Conservation (phyloP, 2,888 invertebrate species). For the Zootermopsis nevadensis region DNA sequence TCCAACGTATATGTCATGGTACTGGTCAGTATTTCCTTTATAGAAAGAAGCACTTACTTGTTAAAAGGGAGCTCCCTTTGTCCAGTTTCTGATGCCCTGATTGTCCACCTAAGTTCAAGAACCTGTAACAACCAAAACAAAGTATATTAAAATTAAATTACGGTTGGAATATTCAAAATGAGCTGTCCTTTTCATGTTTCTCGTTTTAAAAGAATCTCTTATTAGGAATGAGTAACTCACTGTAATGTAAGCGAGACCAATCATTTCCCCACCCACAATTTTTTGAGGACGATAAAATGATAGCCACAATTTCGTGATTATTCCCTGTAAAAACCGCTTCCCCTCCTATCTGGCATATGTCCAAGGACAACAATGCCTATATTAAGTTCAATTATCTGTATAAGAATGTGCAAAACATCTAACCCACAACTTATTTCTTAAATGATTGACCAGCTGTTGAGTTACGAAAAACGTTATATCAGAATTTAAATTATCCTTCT, state of each 20-base stretch:
- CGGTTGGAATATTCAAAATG: not conserved
- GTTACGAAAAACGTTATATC: not conserved
- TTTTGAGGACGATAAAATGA: not conserved
- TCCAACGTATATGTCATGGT: too few relatives aligned
- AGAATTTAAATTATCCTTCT: not conserved
- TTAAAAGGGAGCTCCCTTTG: too few relatives aligned
- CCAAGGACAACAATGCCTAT: not conserved
- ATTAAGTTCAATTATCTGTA: slow-evolving; percentile 8
- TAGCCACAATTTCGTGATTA: not conserved
- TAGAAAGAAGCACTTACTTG: too few relatives aligned
- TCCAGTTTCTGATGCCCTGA: too few relatives aligned
- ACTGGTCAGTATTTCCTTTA: too few relatives aligned
- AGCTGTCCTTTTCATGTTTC: not conserved
- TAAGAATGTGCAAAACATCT: slow-evolving; percentile 22
- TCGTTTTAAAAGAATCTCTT: not conserved
- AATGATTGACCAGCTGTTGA: slow-evolving; percentile 4
- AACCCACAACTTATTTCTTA: not conserved
- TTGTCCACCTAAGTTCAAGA: too few relatives aligned
- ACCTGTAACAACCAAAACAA: not conserved
- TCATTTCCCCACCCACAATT: not conserved
- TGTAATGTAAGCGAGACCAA: not conserved
- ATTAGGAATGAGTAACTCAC: not conserved
- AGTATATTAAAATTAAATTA: not conserved
- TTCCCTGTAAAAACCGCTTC: too few relatives aligned
- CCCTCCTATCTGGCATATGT: slow-evolving; percentile 9